Conservation (phyloP, 2,797 vertebrate species). For the Acomys russatus region DNA sequence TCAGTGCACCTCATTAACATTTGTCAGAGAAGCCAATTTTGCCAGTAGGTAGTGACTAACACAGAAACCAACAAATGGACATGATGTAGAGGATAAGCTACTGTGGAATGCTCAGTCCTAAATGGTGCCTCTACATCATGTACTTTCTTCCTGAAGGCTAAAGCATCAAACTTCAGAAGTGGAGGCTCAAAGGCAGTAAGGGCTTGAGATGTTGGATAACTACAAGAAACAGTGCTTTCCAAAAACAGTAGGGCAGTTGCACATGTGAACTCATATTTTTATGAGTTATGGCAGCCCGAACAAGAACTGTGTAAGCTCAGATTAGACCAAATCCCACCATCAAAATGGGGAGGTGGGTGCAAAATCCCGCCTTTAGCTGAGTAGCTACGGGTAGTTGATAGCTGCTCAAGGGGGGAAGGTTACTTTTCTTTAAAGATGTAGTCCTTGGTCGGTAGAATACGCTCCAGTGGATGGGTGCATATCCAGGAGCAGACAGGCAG, state of each 20-base stretch:
- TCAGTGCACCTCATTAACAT: not conserved
- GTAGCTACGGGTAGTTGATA: not conserved
- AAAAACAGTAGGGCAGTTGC: not conserved
- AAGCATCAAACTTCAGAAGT: not conserved
- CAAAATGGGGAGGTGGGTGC: not conserved
- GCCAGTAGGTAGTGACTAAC: not conserved
- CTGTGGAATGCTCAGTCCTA: not conserved
- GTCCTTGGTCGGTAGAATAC: too few species aligned
- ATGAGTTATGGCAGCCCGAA: not conserved
- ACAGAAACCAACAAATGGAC: not conserved
- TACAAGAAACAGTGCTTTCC: not conserved
- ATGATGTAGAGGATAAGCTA: too few species aligned
- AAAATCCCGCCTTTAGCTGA: not conserved
- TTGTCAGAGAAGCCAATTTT: not conserved
- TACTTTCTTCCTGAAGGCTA: not conserved
- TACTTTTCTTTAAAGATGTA: not conserved
- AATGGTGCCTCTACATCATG: not conserved
- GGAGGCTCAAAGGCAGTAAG: not conserved
- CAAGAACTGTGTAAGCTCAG: not conserved
- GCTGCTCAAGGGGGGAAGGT: not conserved
- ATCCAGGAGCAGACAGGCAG: too few species aligned
- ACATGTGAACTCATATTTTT: not conserved
- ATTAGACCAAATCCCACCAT: not conserved
- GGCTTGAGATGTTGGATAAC: not conserved
- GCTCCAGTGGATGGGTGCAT: not conserved